Evolutionary conservation across 2,113 vertebrate genomes (phyloP).

Genomic region (Hippoglossus stenolepis): DNA sequence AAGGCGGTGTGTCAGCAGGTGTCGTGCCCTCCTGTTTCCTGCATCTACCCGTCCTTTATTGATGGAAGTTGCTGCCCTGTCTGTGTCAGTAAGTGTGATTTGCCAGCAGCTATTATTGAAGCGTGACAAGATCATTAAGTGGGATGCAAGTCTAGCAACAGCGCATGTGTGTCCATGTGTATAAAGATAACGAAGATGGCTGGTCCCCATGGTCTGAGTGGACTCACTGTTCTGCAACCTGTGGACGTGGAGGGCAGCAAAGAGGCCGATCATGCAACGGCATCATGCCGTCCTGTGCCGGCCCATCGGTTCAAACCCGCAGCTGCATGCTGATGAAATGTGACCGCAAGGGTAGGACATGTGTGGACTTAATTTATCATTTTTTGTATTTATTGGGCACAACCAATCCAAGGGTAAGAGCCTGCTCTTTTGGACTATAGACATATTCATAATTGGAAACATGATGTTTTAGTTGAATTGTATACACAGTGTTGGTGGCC

Average conservation of each 20-base stretch:
- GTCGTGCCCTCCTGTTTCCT: constrained; percentile 89
- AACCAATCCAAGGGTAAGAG: constrained; percentile 13
- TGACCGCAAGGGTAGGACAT: constrained; percentile 87
- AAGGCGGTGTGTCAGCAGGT: constrained; percentile 92
- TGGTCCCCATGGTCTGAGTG: constrained; percentile 99
- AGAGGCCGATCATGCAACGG: constrained; percentile 93
- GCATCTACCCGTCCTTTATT: constrained; percentile 86
- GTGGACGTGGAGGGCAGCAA: constrained; percentile 93
- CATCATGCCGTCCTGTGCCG: constrained; percentile 88
- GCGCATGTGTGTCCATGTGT: constrained; percentile 13
- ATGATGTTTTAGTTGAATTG: constrained; percentile 13
- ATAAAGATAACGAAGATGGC: constrained; percentile 85
- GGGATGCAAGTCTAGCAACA: neutral
- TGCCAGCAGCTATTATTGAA: neutral
- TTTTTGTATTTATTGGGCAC: neutral
- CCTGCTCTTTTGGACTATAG: constrained; percentile 5
- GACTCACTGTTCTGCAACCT: constrained; percentile 93
- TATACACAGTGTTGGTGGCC: constrained; percentile 4
- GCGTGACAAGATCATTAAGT: neutral
- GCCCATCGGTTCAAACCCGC: constrained; percentile 93
- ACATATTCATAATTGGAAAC: constrained; percentile 55
- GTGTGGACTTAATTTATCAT: constrained; percentile 5
- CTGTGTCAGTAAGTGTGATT: constrained; percentile 88
- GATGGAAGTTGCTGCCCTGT: constrained; percentile 94
- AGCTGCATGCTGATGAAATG: constrained; percentile 91